These are phyloP conservation scores for Labeo rohita DNA, from an alignment of 2,113 vertebrate species.

Conservation along the genomic window DNA sequence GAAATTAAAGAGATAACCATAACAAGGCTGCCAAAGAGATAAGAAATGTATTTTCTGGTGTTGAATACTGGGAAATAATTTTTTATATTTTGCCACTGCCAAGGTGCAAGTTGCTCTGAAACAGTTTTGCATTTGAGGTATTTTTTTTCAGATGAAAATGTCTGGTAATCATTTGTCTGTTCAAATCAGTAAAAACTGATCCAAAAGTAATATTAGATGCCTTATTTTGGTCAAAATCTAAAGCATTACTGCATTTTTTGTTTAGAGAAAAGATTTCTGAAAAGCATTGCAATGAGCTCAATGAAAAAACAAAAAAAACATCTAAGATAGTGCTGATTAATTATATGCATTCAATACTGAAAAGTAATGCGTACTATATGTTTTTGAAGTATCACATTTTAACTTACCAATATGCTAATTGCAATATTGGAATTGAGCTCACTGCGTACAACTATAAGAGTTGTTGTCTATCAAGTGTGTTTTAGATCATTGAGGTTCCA, in stretches of 20 bases:
- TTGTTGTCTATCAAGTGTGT: too few species aligned
- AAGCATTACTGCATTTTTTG: not conserved
- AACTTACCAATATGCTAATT: not conserved
- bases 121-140: not conserved
- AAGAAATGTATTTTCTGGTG: not conserved
- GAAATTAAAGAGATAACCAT: not conserved
- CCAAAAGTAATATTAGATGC: not conserved
- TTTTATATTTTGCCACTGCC: not conserved
- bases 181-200: not conserved
- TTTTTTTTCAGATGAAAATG: constrained; percentile 6
- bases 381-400: not conserved
- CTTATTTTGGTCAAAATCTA: not conserved
- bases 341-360: not conserved
- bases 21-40: not conserved
- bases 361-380: not conserved
- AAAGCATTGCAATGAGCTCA: not conserved
- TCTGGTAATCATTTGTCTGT: constrained; percentile 13
- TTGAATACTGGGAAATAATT: not conserved
- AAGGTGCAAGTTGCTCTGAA: not conserved
- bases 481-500: not conserved
- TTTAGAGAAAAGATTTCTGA: not conserved
- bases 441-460: too few species aligned
- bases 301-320: not conserved
- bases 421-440: not conserved
- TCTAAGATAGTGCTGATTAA: not conserved